Base-by-base conservation (phyloP, 2,797 vertebrate species). In the Halcyon leucocephala region DNA sequence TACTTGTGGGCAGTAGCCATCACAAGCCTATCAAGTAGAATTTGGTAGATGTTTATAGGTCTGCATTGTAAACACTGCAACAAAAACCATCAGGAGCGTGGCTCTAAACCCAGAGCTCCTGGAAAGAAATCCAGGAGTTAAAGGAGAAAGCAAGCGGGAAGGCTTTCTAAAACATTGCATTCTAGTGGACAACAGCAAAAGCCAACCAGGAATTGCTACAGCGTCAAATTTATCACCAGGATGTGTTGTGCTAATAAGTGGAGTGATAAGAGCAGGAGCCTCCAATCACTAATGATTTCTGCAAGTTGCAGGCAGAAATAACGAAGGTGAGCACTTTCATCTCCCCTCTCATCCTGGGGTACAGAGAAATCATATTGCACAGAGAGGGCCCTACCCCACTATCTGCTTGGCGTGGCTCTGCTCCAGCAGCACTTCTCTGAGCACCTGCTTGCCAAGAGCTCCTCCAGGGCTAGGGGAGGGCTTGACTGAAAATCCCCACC, bases 311-410 rank as follows among this genome's bases (percentile, higher is more conserved):
- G n/a, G n/a, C 42, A 69, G 74, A 60, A 76, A 81, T 60, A 72
- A 55, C 24, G 26, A 35, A 62, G 48, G 26, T 29, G 22, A 83
- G 17, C 26, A 33, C 48, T 80, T 67, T 28, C 8, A 22, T 19
- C 25, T 55, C 13, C 39, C 12, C 22, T 25, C 14, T 60, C 35
- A 20, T 14, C 26, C 15, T 8, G 24, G 3, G 14, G 12, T 39
- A 55, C 49, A 61, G 33, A 71, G 39, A 78, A 92, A 57, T 58
- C 26, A 3, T 29, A 31, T 8, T 39, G 18, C 37, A 39, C 33
- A 0, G 4, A 55, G n/a, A 61, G 7, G 5, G 17, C 10, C 35
- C 17, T 5, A 5, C 13, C 33, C 42, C 0, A 0, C 25, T 22
- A 17, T 33, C 49, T 25, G 35, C 37, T 37, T 21, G 42, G 7